Evolutionary conservation across 2,113 vertebrate species (phyloP), one percentile per base, ranked within the genome.

Genomic region (Ariopsis seemanni): DNA sequence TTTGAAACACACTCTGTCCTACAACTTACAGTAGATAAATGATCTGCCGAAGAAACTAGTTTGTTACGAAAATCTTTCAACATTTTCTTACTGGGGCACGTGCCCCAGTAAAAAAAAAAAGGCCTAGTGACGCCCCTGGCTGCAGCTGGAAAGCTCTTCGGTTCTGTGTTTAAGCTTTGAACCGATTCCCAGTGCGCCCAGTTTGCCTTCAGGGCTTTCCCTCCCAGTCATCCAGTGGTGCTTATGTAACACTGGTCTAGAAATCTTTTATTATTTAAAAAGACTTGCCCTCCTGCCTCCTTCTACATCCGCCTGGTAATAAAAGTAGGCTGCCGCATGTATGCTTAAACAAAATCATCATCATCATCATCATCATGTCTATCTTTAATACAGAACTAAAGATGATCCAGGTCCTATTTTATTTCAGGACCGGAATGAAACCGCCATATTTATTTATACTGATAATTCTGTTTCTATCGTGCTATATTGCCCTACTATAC

Each of bases 131-230:
- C n/a, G n/a, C n/a, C n/a, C n/a, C n/a, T n/a, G n/a, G n/a, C n/a
- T n/a, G n/a, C n/a, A n/a, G n/a, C n/a, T 84, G 50, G 60, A 71
- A 85, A 71, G 72, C 78, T 65, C 58, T n/a, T 48, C 42, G 52
- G 17, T 55, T 74, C 4, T 17, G 30, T 25, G n/a, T 58, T 48
- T 34, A 77, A 15, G 63, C n/a, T 10, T 79, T 84, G 6, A 42
- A 42, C 15, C 14, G 15, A 72, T 42, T 72, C 30, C 69, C 71
- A 74, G 5, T 9, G 34, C 34, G 34, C 9, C 71, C 71, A 42
- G 7, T 42, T 48, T 9, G 34, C 34, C 69, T 72, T 27, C 42
- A 7, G 69, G 69, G 27, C 27, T 10, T 11, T 22, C 52, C 25
- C n/a, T n/a, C 4, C 11, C 34, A 42, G 48, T 77, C 42, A 77